Evolutionary conservation across 1,140 invertebrate genomes (phyloP).

Genomic region (Diplogasteroides magnus): DNA sequence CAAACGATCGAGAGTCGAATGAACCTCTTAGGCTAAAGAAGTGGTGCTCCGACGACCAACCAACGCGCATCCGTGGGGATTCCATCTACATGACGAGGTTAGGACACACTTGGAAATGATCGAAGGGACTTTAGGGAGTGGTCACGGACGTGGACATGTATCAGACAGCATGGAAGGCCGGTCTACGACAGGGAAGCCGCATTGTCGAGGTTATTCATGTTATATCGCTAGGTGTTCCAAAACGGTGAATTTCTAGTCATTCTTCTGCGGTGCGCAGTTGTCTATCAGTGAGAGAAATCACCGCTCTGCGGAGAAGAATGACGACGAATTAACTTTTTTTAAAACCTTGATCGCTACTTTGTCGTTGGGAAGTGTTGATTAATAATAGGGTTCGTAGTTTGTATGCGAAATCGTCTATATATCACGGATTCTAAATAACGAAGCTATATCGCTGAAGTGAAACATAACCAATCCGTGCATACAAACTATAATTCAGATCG

Average conservation of each 20-base stretch:
- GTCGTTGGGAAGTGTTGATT: neutral
- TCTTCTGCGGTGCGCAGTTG: too few species aligned
- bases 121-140: conserved; percentile 63
- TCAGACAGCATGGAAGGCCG: conserved; percentile 81
- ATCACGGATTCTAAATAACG: too few species aligned
- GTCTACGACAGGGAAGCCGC: conserved; percentile 77
- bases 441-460: too few species aligned
- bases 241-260: too few species aligned
- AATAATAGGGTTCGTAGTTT: too few species aligned
- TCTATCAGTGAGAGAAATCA: too few species aligned
- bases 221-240: conserved; percentile 3
- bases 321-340: neutral
- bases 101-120: neutral
- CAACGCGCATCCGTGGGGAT: conserved; percentile 78
- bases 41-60: conserved; percentile 74
- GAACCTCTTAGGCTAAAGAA: conserved; percentile 55
- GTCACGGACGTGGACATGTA: conserved; percentile 85
- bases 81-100: conserved; percentile 83
- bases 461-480: too few species aligned
- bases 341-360: neutral
- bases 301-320: too few species aligned
- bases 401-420: too few species aligned
- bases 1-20: too few species aligned
- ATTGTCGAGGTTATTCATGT: conserved; percentile 71
- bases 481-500: conserved; percentile 68